Conservation (phyloP, 2,888 invertebrate genomes). For the Maniola hyperantus region DNA sequence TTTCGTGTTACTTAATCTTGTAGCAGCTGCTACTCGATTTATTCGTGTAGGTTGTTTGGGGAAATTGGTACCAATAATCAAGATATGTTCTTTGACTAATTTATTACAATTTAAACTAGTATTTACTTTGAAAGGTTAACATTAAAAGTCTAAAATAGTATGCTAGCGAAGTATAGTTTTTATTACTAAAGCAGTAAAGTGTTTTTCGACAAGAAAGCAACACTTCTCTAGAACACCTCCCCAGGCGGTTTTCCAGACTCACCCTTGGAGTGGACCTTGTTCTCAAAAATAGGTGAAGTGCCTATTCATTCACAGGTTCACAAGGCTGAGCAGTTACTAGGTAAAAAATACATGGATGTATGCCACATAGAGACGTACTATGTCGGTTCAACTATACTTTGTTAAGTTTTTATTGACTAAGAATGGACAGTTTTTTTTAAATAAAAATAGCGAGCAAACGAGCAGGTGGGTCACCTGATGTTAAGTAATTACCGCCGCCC, state of each 20-base stretch:
- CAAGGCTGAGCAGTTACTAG: slow-evolving; percentile 38
- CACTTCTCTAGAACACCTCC: slow-evolving; percentile 29
- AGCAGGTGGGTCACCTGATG: too few relatives aligned
- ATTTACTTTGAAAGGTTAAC: neutral
- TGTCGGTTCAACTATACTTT: neutral
- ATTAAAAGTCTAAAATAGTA: neutral
- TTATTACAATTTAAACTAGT: neutral
- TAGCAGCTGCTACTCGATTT: neutral
- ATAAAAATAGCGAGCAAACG: too few relatives aligned
- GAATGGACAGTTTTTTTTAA: too few relatives aligned
- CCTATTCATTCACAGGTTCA: slow-evolving; percentile 39
- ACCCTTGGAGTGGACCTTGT: slow-evolving; percentile 36
- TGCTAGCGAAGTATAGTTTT: slow-evolving; percentile 1
- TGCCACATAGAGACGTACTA: neutral
- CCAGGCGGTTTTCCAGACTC: slow-evolving; percentile 34
- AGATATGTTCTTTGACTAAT: neutral
- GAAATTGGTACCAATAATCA: too few relatives aligned
- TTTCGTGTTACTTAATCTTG: slow-evolving; percentile 4
- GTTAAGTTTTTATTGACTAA: neutral
- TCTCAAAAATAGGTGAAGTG: slow-evolving; percentile 23
- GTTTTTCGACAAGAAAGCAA: slow-evolving; percentile 14
- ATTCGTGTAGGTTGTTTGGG: neutral
- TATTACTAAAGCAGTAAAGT: slow-evolving; percentile 17
- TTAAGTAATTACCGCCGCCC: too few relatives aligned
- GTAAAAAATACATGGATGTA: slow-evolving; percentile 22